These are phyloP conservation scores for Trematomus loennbergii DNA, from an alignment of 2,113 vertebrate genomes.

Conservation along the genomic window DNA sequence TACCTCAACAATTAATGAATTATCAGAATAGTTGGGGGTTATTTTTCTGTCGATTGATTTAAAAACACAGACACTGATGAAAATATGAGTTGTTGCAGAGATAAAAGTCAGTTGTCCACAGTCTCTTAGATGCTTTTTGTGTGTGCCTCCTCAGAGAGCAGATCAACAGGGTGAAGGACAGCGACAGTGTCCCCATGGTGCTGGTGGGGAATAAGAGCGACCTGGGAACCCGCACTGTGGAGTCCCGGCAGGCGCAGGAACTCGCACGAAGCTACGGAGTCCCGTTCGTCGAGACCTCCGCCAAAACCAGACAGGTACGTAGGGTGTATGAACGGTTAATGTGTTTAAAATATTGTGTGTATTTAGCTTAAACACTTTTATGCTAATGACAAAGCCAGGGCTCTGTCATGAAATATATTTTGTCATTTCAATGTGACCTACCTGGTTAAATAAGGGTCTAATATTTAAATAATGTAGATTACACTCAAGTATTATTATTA, in stretches of 20 bases:
- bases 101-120: not conserved
- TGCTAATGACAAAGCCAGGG: too few species aligned
- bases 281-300: constrained; percentile 89
- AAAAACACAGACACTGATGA: not conserved
- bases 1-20: too few species aligned
- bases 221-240: constrained; percentile 85
- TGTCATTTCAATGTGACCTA: too few species aligned
- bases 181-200: constrained; percentile 90
- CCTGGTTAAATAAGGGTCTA: too few species aligned
- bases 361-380: too few species aligned
- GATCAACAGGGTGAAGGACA: constrained; percentile 91
- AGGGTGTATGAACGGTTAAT: not conserved
- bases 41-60: too few species aligned
- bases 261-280: constrained; percentile 87
- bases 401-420: too few species aligned
- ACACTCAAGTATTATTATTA: too few species aligned
- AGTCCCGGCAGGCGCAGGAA: constrained; percentile 86
- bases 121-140: not conserved
- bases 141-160: constrained; percentile 82
- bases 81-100: not conserved
- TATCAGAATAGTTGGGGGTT: too few species aligned
- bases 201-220: constrained; percentile 90
- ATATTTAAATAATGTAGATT: too few species aligned
- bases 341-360: too few species aligned
- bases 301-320: constrained; percentile 89